Percentiles rank a stretch among this genome's conserved stretches.
Evolutionary conservation across 2,113 vertebrate species (phyloP).

Genomic region (Gnathonemus echidnorhynchus): DNA sequence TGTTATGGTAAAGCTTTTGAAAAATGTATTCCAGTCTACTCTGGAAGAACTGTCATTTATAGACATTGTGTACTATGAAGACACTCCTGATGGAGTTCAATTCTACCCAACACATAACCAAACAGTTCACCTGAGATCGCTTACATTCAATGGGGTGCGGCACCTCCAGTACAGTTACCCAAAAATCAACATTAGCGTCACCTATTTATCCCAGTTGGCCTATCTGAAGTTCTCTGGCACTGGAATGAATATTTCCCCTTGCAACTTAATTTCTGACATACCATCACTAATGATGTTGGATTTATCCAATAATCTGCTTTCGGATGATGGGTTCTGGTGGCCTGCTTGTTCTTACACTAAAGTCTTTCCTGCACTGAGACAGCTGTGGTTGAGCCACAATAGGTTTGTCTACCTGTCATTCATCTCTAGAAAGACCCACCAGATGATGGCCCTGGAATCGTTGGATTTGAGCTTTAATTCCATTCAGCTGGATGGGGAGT

Average conservation of each 20-base stretch:
- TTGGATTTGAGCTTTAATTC: constrained; percentile 54
- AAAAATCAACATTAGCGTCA: constrained; percentile 40
- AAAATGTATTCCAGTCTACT: constrained; percentile 41
- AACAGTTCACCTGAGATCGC: constrained; percentile 28
- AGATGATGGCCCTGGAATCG: constrained; percentile 43
- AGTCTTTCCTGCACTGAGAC: constrained; percentile 44
- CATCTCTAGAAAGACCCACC: constrained; percentile 37
- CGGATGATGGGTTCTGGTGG: constrained; percentile 53
- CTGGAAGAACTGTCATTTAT: constrained; percentile 38
- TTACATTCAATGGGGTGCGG: constrained; percentile 40
- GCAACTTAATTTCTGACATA: constrained; percentile 41
- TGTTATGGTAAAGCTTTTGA: constrained; percentile 34
- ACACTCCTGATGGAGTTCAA: constrained; percentile 43
- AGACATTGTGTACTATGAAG: constrained; percentile 52
- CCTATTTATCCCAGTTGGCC: constrained; percentile 26
- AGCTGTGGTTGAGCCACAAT: constrained; percentile 46
- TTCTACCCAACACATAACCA: constrained; percentile 43
- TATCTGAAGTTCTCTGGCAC: constrained; percentile 50
- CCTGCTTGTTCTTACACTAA: constrained; percentile 32
- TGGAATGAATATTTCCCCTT: constrained; percentile 55
- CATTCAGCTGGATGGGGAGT: constrained; percentile 25
- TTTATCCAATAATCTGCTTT: constrained; percentile 52
- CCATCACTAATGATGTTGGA: constrained; percentile 44
- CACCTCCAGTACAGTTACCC: constrained; percentile 52
- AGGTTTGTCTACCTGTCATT: constrained; percentile 40